A percentile compares a stretch with the other conserved stretches of the same genome.
phyloP scores from a whole-genome alignment of 2,888 invertebrate species.

The Periphyllus acericola region DNA sequence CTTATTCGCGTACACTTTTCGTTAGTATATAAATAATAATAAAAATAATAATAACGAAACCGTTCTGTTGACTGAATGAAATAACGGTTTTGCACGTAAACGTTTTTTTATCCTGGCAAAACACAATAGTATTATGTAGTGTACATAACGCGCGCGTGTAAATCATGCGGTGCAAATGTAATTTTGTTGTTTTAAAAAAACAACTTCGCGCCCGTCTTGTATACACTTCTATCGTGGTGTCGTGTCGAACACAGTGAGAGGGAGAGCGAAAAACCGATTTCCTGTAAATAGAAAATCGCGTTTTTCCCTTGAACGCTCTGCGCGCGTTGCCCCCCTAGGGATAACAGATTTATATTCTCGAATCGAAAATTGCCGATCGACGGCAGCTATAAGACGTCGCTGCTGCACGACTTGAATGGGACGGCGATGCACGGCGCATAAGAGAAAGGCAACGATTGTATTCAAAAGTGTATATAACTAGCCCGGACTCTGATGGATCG shows the following conservation, averaged over 20 bases:
- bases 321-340: conserved; percentile 26
- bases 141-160: background rate
- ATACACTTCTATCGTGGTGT: background rate
- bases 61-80: background rate
- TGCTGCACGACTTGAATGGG: background rate
- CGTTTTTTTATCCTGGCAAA: background rate
- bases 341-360: conserved; percentile 45
- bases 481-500: conserved; percentile 51
- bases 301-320: background rate
- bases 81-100: background rate
- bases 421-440: background rate
- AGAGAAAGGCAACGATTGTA: conserved; percentile 30
- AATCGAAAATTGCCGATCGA: conserved; percentile 28
- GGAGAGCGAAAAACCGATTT: background rate
- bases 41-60: background rate
- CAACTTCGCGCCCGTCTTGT: background rate
- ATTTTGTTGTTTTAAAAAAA: background rate
- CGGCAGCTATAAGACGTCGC: background rate
- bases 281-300: conserved; percentile 50
- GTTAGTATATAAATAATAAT: too few species aligned
- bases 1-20: too few species aligned
- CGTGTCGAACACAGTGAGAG: background rate
- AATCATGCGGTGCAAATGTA: background rate
- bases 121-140: too few species aligned
- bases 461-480: conserved; percentile 25